Evolutionary conservation across 2,888 invertebrate species (phyloP), one percentile per base, ranked within the genome.

Genomic region (Lampropteryx suffumata): DNA sequence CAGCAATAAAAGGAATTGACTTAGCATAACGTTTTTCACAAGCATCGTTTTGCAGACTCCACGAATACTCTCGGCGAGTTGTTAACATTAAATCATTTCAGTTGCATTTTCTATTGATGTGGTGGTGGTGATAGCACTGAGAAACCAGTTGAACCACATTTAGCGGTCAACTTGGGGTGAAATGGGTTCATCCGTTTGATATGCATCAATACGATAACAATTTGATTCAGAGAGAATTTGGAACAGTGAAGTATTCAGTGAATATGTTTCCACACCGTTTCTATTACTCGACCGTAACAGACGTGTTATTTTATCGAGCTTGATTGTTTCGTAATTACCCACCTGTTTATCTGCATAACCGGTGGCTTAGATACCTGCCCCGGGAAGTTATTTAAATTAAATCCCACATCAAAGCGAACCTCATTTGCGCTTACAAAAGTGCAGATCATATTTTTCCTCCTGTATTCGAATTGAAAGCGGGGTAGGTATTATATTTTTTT

Each of bases 351-450:
- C 52, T 39, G 35, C 32, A 43, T 48, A 56, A 54, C 42, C 53
- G 47, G 62, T 35, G 61, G 67, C 67, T 69, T 67, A 69, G 67
- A 62, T 63, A 65, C 64, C 65, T 69, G 61, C 64, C 67, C 67
- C 66, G 68, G 71, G 68, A 73, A 67, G 67, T 76, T 82, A 81
- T 85, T 82, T 80, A 81, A 84, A 84, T 84, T 76, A 76, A 80
- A 75, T 75, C 75, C 68, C 65, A 76, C 71, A 74, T 82, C 81
- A 84, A 86, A 87, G 79, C 73, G 78, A 82, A 81, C 74, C 82
- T 88, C 86, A 87, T 89, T 88, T 87, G 78, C 82, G 75, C 84
- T 84, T 76, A 84, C 78, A 86, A 86, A 86, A 86, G 84, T 87
- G 81, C 76, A 82, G 84, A 87, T 84, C 79, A 84, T 85, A 84